phyloP scores from a whole-genome alignment of 2,888 invertebrate species.

The Oegoconia quadripuncta region DNA sequence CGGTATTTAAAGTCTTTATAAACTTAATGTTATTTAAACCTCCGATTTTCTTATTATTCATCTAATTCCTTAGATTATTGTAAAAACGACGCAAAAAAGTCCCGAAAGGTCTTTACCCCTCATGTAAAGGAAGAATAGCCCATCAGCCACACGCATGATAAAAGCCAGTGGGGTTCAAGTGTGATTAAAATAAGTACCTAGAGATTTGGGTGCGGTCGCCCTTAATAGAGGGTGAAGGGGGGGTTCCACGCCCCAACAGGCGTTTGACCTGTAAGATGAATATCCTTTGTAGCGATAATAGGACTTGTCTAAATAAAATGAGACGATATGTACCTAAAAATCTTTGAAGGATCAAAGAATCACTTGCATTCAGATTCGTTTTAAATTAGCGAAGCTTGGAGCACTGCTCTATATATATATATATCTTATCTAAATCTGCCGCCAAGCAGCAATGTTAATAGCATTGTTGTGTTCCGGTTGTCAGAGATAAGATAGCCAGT shows the following conservation, averaged over 20 bases:
- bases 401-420: no score
- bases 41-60: slow-evolving; percentile 35
- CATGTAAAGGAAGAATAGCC: slow-evolving; percentile 22
- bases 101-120: slow-evolving; percentile 32
- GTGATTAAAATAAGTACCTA: slow-evolving; percentile 75
- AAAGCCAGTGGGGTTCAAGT: slow-evolving; percentile 58
- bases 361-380: no score
- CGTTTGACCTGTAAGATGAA: slow-evolving; percentile 21
- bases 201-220: slow-evolving; percentile 66
- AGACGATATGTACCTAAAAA: no score
- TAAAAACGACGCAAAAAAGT: slow-evolving; percentile 28
- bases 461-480: no score
- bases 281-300: slow-evolving; percentile 1
- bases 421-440: no score
- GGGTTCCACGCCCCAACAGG: slow-evolving; percentile 32
- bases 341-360: no score
- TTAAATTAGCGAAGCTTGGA: no score
- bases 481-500: no score
- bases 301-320: no score
- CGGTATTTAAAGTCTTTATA: no score
- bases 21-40: no score
- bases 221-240: slow-evolving; percentile 29
- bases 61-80: slow-evolving; percentile 18
- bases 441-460: no score
- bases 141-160: slow-evolving; percentile 63